Evolutionary conservation across 2,888 invertebrate genomes (phyloP), one percentile per base, ranked within the genome.

Genomic region (Caenorhabditis sinica): DNA sequence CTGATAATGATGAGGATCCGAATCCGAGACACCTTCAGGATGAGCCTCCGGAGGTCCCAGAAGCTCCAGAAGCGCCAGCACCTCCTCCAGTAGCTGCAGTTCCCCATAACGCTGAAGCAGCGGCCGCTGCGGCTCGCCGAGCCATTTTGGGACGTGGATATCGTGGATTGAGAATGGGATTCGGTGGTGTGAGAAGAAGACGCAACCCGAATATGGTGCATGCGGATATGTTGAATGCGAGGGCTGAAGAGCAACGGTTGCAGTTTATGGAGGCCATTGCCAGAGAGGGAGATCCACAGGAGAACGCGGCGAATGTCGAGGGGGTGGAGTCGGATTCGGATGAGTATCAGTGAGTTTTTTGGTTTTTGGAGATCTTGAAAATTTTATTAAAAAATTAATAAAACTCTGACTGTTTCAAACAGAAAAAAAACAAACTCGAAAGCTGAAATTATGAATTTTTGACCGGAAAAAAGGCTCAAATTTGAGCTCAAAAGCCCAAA

Each of bases 241-340:
- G 77, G 40, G 69, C 69, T 40, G 77, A 68, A 60, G 77, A 77
- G 61, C 77, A 79, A 63, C 51, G 77, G 4, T 61, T 60, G 13
- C 61, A 69, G 25, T 61, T 79, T 20, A 79, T 79, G 77, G 77
- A 71, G 43, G 71, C 69, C 17, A 25, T 65, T 23, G 69, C 49
- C 0, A 25, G 69, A 25, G 75, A 66, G 36, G 56, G 53, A 40
- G 56, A 71, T 25, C 56, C 43, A 3, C 53, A 58, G 25, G 30
- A 25, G 56, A 17, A n/a, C 3, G 17, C 20, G 45, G 36, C n/a
- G 25, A n/a, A 45, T 33, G 72, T 11, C 11, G 23, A 36, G 2
- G 49, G 30, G 0, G 58, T 40, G 23, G 23, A 69, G 69, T 40
- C 40, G 40, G 69, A 69, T 69, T 20, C 4, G 0, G 68, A 69